Percentiles rank a stretch among this genome's conserved stretches.
These are phyloP conservation scores for Grapholita molesta DNA, from an alignment of 1,140 invertebrate genomes.

Conservation along the genomic window DNA sequence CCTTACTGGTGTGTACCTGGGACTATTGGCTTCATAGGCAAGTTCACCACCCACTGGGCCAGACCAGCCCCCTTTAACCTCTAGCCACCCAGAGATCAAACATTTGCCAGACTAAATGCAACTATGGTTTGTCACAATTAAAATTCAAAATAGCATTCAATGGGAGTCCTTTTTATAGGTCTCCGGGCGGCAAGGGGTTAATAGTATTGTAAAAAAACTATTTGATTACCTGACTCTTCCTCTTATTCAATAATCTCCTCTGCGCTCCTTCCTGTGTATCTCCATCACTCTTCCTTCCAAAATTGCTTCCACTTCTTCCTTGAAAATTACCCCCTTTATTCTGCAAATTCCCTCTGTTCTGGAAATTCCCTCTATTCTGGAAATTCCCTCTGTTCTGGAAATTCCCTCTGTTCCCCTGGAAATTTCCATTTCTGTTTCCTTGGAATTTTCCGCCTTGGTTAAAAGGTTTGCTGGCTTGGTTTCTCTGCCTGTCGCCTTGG, in stretches of 20 bases:
- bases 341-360: background rate
- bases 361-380: background rate
- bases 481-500: conserved; percentile 12
- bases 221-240: conserved; percentile 56
- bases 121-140: too few relatives aligned
- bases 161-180: too few relatives aligned
- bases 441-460: background rate
- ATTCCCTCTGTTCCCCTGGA: background rate
- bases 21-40: too few relatives aligned
- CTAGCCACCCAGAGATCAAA: too few relatives aligned
- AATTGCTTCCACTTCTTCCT: conserved; percentile 4
- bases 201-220: too few relatives aligned
- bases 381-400: conserved; percentile 16
- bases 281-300: conserved; percentile 1
- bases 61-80: too few relatives aligned
- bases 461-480: background rate
- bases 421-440: background rate
- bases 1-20: too few relatives aligned
- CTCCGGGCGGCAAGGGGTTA: too few relatives aligned
- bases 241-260: conserved; percentile 61
- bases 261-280: conserved; percentile 39
- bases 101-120: too few relatives aligned
- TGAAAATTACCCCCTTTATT: conserved; percentile 10
- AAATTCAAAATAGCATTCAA: too few relatives aligned
- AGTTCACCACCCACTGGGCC: too few relatives aligned